These are phyloP conservation scores for Neosilurus hyrtlii DNA, from an alignment of 2,797 vertebrate genomes.

Conservation along the genomic window DNA sequence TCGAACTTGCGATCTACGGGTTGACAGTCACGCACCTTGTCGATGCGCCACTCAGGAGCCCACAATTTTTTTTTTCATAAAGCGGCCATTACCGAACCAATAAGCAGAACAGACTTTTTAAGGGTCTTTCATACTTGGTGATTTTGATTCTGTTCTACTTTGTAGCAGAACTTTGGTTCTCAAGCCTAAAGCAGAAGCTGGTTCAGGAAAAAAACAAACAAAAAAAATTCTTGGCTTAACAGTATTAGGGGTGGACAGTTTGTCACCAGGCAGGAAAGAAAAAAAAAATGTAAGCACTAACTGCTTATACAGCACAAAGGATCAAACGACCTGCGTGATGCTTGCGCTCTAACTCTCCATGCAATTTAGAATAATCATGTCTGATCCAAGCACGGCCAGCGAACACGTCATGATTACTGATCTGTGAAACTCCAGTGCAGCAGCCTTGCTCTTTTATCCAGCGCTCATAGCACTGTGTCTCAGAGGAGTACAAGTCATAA, in stretches of 20 bases:
- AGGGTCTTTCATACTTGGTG: too few species aligned
- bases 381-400: background rate
- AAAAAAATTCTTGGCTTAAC: background rate
- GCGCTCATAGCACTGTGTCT: background rate
- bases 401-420: background rate
- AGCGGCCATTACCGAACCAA: too few species aligned
- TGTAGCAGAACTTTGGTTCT: too few species aligned
- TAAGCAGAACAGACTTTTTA: too few species aligned
- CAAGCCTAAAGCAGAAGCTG: background rate
- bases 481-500: background rate
- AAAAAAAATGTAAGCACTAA: too few species aligned
- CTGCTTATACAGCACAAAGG: background rate
- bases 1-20: too few species aligned
- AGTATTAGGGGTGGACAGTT: background rate
- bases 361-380: background rate
- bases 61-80: too few species aligned
- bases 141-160: too few species aligned
- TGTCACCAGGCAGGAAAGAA: too few species aligned
- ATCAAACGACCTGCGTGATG: background rate
- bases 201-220: background rate
- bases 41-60: too few species aligned
- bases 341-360: background rate
- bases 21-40: too few species aligned
- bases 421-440: background rate
- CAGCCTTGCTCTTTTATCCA: background rate